Evolutionary conservation across 1,140 invertebrate species (phyloP).

Genomic region (Calosoma granatense): DNA sequence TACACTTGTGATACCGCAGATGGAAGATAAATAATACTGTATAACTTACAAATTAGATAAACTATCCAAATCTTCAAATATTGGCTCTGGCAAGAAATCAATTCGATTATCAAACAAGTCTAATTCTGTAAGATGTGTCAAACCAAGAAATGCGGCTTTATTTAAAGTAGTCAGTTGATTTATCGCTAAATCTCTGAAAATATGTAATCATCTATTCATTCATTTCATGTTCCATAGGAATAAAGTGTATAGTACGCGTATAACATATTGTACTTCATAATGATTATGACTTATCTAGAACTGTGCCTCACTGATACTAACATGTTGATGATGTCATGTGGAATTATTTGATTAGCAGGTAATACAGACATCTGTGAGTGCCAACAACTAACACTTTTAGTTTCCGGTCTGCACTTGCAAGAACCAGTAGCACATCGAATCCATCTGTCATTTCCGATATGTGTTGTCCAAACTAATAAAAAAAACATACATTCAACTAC

Average conservation of each 20-base stretch:
- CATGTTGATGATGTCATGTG: slow-evolving; percentile 56
- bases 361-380: slow-evolving; percentile 49
- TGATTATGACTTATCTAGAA: neutral
- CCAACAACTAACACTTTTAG: slow-evolving; percentile 61
- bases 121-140: slow-evolving; percentile 56
- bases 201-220: neutral
- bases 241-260: neutral
- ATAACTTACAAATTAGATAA: slow-evolving; percentile 55
- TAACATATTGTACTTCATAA: slow-evolving; percentile 1
- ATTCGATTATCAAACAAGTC: slow-evolving; percentile 71
- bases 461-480: slow-evolving; percentile 53
- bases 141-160: slow-evolving; percentile 58
- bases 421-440: slow-evolving; percentile 56
- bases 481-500: neutral
- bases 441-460: slow-evolving; percentile 49
- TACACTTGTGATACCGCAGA: neutral
- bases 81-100: slow-evolving; percentile 59
- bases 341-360: slow-evolving; percentile 55
- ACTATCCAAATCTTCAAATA: slow-evolving; percentile 62
- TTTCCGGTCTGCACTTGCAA: slow-evolving; percentile 55
- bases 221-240: neutral
- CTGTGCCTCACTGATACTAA: slow-evolving; percentile 32
- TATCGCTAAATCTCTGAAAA: slow-evolving; percentile 60
- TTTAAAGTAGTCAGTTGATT: slow-evolving; percentile 62
- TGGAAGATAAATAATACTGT: too few relatives aligned